A percentile compares a stretch with the other conserved stretches of the same genome.
phyloP scores from a whole-genome alignment of 2,797 vertebrate species.

The Acanthurus lineatus region DNA sequence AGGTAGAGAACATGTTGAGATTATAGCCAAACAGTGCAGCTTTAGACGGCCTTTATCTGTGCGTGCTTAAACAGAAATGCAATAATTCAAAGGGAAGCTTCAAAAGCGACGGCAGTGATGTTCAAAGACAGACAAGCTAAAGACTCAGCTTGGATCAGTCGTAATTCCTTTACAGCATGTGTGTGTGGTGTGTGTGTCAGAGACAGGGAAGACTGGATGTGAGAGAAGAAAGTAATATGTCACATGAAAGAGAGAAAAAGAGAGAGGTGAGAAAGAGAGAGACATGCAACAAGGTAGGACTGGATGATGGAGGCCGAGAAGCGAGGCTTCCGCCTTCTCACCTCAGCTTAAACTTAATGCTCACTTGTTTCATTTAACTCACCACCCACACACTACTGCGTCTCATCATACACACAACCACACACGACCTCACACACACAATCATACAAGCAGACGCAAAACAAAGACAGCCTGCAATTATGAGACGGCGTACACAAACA shows the following conservation, averaged over 20 bases:
- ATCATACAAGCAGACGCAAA: constrained; percentile 58
- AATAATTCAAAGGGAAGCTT: constrained; percentile 60
- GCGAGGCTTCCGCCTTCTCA: constrained; percentile 59
- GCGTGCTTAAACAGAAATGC: constrained; percentile 45
- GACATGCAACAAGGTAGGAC: constrained; percentile 37
- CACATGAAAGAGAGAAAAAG: constrained; percentile 30
- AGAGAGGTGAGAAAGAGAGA: constrained; percentile 33
- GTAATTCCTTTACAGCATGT: constrained; percentile 51
- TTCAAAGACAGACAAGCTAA: constrained; percentile 72
- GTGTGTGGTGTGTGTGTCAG: constrained; percentile 18
- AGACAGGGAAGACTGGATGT: constrained; percentile 12
- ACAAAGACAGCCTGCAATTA: constrained; percentile 80
- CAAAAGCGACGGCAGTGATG: constrained; percentile 49
- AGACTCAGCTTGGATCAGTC: constrained; percentile 59
- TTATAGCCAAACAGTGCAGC: constrained; percentile 32
- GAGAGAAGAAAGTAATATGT: constrained; percentile 31
- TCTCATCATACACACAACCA: constrained; percentile 25
- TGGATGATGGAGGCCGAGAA: constrained; percentile 44
- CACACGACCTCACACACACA: constrained; percentile 24
- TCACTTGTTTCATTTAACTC: constrained; percentile 68
- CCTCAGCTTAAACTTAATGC: constrained; percentile 74
- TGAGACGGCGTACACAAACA: constrained; percentile 72
- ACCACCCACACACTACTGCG: constrained; percentile 59
- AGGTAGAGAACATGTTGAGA: constrained; percentile 31
- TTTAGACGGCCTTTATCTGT: constrained; percentile 36